These are phyloP conservation scores for Altica lythri DNA, from an alignment of 2,888 invertebrate genomes.

Conservation along the genomic window DNA sequence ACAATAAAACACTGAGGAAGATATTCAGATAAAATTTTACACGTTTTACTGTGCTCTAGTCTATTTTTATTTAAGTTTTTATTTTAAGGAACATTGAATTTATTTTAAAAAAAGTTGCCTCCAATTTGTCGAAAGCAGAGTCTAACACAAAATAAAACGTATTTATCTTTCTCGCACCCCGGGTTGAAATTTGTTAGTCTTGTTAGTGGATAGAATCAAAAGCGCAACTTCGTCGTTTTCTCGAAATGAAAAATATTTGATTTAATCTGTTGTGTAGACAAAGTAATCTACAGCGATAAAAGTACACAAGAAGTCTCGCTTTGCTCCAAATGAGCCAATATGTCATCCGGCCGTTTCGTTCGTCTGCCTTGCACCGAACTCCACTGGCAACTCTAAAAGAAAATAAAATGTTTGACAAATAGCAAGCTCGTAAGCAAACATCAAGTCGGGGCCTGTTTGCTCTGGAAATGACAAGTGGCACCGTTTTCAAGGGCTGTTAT, in stretches of 20 bases:
- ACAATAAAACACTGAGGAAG: too few species aligned
- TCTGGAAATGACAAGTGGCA: conserved; percentile 55
- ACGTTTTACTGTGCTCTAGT: background rate
- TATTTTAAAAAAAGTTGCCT: conserved; percentile 12
- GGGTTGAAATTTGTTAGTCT: conserved; percentile 33
- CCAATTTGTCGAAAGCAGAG: conserved; percentile 19
- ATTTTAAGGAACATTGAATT: conserved; percentile 2
- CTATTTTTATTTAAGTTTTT: background rate
- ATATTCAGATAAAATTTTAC: too few species aligned
- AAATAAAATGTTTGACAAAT: conserved; percentile 58
- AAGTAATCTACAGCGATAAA: conserved; percentile 57
- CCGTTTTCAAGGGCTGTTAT: conserved; percentile 41
- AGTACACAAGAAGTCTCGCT: conserved; percentile 57
- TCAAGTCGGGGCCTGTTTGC: conserved; percentile 54
- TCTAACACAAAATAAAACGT: conserved; percentile 23
- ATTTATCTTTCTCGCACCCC: conserved; percentile 25
- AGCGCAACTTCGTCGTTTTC: conserved; percentile 29
- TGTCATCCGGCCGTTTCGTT: conserved; percentile 47
- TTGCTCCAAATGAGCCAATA: conserved; percentile 54
- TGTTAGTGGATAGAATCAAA: conserved; percentile 33
- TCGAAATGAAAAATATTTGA: conserved; percentile 57
- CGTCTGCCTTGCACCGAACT: conserved; percentile 44
- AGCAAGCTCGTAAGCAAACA: conserved; percentile 56
- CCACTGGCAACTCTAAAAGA: conserved; percentile 51
- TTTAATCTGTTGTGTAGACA: conserved; percentile 59